phyloP scores from a whole-genome alignment of 2,888 invertebrate species.

The Macrophya annulata region DNA sequence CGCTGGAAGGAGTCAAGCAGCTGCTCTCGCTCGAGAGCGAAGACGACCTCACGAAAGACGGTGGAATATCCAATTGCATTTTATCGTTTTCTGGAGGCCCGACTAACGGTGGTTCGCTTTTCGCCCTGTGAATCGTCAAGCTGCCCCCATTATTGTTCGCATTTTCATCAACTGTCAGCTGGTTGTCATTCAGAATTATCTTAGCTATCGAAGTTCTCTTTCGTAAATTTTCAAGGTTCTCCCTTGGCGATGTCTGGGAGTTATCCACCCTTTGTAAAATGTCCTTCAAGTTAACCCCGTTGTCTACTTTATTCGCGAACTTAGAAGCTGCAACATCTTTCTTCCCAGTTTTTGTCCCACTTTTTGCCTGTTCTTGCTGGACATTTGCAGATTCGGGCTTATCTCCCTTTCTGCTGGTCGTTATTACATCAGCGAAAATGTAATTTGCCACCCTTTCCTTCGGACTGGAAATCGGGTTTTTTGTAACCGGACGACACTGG shows the following conservation, averaged over 20 bases:
- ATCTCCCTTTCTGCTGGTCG: conserved; percentile 28
- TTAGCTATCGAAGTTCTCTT: conserved; percentile 75
- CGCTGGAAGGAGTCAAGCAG: conserved; percentile 73
- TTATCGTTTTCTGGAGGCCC: conserved; percentile 60
- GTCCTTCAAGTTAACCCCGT: conserved; percentile 74
- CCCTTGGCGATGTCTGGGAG: conserved; percentile 70
- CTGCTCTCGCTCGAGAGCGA: conserved; percentile 74
- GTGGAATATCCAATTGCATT: conserved; percentile 65
- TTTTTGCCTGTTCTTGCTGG: conserved; percentile 15
- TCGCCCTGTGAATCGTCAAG: conserved; percentile 56
- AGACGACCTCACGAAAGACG: conserved; percentile 70
- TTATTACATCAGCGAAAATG: conserved; percentile 61
- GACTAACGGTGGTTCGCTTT: conserved; percentile 64
- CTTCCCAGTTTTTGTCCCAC: conserved; percentile 22
- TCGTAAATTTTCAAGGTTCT: conserved; percentile 74
- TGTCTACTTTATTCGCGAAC: conserved; percentile 24
- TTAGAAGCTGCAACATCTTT: conserved; percentile 55
- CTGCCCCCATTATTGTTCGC: conserved; percentile 53
- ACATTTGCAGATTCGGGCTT: conserved; percentile 30
- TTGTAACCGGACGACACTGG: not conserved
- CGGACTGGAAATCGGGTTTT: conserved; percentile 13
- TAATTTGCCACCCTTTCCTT: conserved; percentile 64
- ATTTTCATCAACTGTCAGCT: conserved; percentile 61
- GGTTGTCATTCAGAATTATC: conserved; percentile 73
- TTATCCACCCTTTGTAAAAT: conserved; percentile 73